Conservation (phyloP, 2,888 invertebrate species). For the Leptopilina myrica region DNA sequence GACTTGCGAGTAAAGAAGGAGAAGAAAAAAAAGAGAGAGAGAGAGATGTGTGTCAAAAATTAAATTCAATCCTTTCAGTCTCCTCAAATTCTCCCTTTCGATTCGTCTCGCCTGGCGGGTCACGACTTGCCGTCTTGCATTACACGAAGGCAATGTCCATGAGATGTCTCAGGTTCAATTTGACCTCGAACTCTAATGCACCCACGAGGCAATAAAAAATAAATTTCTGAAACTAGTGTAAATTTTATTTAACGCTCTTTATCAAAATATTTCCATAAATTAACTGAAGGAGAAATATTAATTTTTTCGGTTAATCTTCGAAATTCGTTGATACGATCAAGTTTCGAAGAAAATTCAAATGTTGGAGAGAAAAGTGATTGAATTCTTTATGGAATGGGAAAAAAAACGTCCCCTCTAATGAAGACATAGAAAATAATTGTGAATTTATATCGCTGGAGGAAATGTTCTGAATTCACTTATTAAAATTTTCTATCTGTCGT, state of each 20-base stretch:
- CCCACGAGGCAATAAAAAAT: background rate
- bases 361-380: too few species aligned
- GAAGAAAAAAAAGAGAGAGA: too few species aligned
- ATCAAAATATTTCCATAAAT: background rate
- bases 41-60: constrained; percentile 54
- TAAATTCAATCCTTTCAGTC: constrained; percentile 63
- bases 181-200: background rate
- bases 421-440: too few species aligned
- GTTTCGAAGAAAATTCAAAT: too few species aligned
- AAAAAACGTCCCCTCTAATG: too few species aligned
- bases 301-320: too few species aligned
- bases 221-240: background rate
- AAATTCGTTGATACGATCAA: too few species aligned
- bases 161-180: background rate
- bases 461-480: constrained; percentile 5
- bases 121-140: constrained; percentile 49
- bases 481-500: constrained; percentile 44
- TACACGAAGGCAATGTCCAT: constrained; percentile 15
- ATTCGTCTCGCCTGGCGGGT: constrained; percentile 64
- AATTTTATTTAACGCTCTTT: background rate
- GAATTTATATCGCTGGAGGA: background rate
- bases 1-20: too few species aligned
- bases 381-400: too few species aligned
- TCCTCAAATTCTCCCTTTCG: constrained; percentile 51
- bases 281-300: too few species aligned